phyloP scores from a whole-genome alignment of 2,888 invertebrate genomes.

The Synergus japonicus region DNA sequence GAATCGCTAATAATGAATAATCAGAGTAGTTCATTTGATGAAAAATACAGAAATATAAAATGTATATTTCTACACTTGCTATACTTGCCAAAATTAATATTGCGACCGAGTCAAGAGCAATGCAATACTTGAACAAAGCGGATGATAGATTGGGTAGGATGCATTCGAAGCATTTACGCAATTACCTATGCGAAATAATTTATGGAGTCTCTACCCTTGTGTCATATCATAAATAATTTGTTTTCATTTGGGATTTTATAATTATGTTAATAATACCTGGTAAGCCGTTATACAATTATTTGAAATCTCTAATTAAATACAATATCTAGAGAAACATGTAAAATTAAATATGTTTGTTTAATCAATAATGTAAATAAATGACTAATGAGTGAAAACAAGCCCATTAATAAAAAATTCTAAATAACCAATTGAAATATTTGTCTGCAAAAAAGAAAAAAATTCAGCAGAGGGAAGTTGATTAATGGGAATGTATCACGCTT shows the following conservation, averaged over 20 bases:
- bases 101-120: conserved; percentile 28
- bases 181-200: conserved; percentile 28
- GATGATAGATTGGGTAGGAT: conserved; percentile 27
- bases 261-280: background rate
- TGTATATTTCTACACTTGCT: conserved; percentile 1
- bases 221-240: background rate
- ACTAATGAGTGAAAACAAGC: too few relatives aligned
- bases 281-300: background rate
- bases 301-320: too few relatives aligned
- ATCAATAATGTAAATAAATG: too few relatives aligned
- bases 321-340: too few relatives aligned
- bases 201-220: background rate
- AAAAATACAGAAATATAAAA: background rate
- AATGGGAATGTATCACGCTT: background rate
- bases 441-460: background rate
- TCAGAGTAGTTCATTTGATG: background rate
- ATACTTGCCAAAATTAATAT: conserved; percentile 22
- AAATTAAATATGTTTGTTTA: too few relatives aligned
- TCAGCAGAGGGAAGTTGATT: background rate
- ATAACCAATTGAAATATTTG: background rate
- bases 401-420: background rate
- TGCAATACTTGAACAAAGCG: conserved; percentile 39
- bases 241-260: background rate
- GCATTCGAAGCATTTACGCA: conserved; percentile 39
- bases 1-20: background rate